Conservation (phyloP, 2,888 invertebrate genomes). For the Phyllotreta striolata region DNA sequence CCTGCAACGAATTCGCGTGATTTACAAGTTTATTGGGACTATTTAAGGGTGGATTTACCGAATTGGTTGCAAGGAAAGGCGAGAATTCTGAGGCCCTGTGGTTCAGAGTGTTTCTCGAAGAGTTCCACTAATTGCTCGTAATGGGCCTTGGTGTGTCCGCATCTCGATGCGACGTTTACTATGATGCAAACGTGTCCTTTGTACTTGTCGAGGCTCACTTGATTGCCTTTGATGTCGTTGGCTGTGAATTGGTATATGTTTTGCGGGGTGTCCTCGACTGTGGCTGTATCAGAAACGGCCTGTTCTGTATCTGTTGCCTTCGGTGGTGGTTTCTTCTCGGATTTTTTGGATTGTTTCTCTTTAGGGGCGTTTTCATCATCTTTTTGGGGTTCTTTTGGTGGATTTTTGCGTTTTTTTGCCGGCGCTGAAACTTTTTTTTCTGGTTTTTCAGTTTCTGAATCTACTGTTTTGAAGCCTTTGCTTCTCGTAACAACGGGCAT, state of each 20-base stretch:
- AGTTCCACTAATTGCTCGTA: conserved; percentile 81
- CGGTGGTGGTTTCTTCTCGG: too few relatives aligned
- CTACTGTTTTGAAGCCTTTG: too few relatives aligned
- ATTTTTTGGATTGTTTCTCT: too few relatives aligned
- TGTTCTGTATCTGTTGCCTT: too few relatives aligned
- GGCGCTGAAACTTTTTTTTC: too few relatives aligned
- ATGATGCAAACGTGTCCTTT: conserved; percentile 83
- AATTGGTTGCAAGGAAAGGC: conserved; percentile 92
- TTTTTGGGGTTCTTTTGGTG: too few relatives aligned
- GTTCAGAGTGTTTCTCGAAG: conserved; percentile 72
- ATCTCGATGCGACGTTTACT: conserved; percentile 89
- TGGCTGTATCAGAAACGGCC: too few relatives aligned
- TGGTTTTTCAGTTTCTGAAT: too few relatives aligned
- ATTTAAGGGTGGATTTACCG: conserved; percentile 50
- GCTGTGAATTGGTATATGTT: conserved; percentile 84
- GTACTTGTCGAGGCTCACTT: conserved; percentile 79
- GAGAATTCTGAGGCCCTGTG: conserved; percentile 77
- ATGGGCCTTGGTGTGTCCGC: conserved; percentile 82
- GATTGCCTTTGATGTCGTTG: conserved; percentile 82
- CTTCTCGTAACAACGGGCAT: too few relatives aligned
- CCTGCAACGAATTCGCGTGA: neutral
- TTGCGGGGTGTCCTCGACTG: conserved; percentile 28
- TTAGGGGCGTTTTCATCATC: too few relatives aligned
- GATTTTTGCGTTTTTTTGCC: too few relatives aligned
- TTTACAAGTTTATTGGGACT: too few relatives aligned